These are phyloP conservation scores for Apis florea DNA, from an alignment of 1,140 invertebrate genomes.

Conservation along the genomic window DNA sequence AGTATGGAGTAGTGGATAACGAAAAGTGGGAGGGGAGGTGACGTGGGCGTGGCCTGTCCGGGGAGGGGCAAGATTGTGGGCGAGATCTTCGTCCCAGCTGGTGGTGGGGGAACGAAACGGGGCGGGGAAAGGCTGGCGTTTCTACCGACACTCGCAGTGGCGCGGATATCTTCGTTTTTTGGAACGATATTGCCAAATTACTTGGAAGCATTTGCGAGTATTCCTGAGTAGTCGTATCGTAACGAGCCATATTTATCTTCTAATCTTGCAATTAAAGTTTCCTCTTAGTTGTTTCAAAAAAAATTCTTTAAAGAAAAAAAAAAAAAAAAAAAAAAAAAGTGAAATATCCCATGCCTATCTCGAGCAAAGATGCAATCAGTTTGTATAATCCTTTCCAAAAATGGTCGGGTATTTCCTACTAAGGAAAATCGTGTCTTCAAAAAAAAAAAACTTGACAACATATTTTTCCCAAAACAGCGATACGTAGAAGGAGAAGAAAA, in stretches of 20 bases:
- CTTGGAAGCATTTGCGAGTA: neutral
- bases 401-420: neutral
- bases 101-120: conserved; percentile 43
- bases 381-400: neutral
- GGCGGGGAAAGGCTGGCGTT: conserved; percentile 46
- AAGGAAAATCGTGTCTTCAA: neutral
- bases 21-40: conserved; percentile 36
- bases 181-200: neutral
- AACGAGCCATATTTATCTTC: too few species aligned
- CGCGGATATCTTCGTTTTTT: conserved; percentile 47
- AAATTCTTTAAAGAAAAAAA: neutral
- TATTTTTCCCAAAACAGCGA: neutral
- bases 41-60: conserved; percentile 26
- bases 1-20: conserved; percentile 66
- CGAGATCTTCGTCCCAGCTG: conserved; percentile 3
- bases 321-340: neutral
- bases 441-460: neutral
- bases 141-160: conserved; percentile 47
- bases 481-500: too few species aligned
- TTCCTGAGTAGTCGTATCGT: too few species aligned
- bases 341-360: too few species aligned
- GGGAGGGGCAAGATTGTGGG: conserved; percentile 59
- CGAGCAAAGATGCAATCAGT: neutral
- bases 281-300: neutral
- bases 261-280: neutral